phyloP scores from a whole-genome alignment of 2,888 invertebrate species.

The Synanthedon formicaeformis region DNA sequence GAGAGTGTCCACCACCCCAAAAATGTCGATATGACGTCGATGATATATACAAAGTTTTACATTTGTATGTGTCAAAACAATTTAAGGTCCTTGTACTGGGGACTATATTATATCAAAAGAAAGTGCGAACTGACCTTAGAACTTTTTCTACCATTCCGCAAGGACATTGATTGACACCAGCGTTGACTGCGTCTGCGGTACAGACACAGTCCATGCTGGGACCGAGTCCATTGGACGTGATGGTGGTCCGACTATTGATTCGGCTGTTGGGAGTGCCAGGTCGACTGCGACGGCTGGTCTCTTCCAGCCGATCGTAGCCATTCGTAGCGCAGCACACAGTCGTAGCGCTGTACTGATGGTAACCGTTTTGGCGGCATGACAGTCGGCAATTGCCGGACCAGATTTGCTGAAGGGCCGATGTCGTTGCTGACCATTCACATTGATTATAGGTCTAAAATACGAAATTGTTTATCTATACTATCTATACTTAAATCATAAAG shows the following conservation, averaged over 20 bases:
- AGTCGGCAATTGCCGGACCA: constrained; percentile 34
- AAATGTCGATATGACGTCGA: too few species aligned
- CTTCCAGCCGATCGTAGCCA: not conserved
- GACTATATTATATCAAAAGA: too few species aligned
- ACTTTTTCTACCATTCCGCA: not conserved
- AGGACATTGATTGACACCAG: too few species aligned
- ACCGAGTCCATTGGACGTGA: not conserved
- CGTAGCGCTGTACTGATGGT: constrained; percentile 8
- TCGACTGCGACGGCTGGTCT: not conserved
- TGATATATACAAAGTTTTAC: too few species aligned
- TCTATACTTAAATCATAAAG: too few species aligned
- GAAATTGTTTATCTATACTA: not conserved
- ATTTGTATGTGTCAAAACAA: too few species aligned
- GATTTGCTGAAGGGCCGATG: constrained; percentile 28
- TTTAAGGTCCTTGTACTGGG: too few species aligned
- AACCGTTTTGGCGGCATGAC: constrained; percentile 19
- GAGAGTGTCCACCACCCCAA: too few species aligned
- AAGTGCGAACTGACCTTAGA: not conserved
- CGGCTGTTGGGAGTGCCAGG: not conserved
- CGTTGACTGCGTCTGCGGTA: too few species aligned
- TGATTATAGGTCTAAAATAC: constrained; percentile 18
- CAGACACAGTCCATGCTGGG: not conserved
- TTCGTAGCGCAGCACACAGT: too few species aligned
- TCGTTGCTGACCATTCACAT: constrained; percentile 18
- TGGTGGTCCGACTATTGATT: not conserved